Evolutionary conservation across 2,888 invertebrate species (phyloP), one percentile per base, ranked within the genome.

Genomic region (Cremastinae sp.): DNA sequence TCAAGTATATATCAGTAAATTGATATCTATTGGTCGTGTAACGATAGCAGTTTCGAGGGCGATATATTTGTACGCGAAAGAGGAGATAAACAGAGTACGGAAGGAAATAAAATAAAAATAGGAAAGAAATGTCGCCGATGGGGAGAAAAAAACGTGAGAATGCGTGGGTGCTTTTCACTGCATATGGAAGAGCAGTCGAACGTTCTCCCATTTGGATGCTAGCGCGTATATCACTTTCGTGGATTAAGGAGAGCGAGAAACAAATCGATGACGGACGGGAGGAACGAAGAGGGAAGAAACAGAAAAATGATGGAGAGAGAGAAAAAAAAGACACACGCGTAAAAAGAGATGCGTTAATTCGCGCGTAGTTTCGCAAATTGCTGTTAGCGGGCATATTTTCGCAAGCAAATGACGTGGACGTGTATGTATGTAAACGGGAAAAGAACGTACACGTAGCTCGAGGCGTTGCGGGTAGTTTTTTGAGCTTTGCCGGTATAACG

Each of bases 361-460:
- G 81, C 74, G 78, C 77, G 78, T 81, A 83, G 81, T 83, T 83
- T 81, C 81, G 81, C 80, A 84, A 84, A 85, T 83, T 84, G 83
- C 83, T 82, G 82, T 82, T 83, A 83, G 84, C 80, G 78, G 78
- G 62, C 78, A 82, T 87, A 87, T 87, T 87, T 88, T 87, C 85
- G 84, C 85, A 86, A 85, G 85, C 82, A 83, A 84, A 86, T 83
- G 84, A 84, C 83, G 82, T 79, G 82, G 75, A 81, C 79, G 53
- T 39, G 55, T 62, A 37, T 18, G 14, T 51, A 49, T 43, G 37
- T 22, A 28, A 7, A 51, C 37, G 65, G 41, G 62, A 59, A 53
- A 65, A 53, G 58, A 49, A 53, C 64, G 58, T 51, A 16, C 45
- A 28, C 56, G 61, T 51, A 59, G 49, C 28, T 20, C 7, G 12